Evolutionary conservation across 2,797 vertebrate genomes (phyloP).

Genomic region (Dendrocincla fuliginosa): DNA sequence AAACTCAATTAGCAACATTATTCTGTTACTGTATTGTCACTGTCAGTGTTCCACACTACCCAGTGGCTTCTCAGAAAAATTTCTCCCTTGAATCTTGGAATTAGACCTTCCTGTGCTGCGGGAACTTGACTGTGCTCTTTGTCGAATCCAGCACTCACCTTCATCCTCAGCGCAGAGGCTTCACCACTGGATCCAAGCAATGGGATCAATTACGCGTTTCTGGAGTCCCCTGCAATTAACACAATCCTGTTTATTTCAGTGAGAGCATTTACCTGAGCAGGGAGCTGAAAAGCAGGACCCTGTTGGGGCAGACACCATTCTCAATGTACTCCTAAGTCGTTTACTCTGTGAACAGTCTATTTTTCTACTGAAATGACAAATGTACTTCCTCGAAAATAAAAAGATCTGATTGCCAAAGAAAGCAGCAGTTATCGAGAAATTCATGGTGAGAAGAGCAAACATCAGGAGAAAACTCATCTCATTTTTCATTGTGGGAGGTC

Average conservation of each 20-base stretch:
- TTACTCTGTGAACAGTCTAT: neutral
- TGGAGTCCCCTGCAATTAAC: neutral
- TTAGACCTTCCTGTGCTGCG: neutral
- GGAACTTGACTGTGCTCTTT: neutral
- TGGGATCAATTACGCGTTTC: neutral
- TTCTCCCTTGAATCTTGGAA: neutral
- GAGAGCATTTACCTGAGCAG: neutral
- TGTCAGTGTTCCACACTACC: neutral
- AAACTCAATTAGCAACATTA: neutral
- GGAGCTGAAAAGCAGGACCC: neutral
- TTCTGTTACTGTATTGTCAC: neutral
- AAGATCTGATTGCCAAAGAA: neutral
- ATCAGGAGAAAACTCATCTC: neutral
- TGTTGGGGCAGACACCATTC: neutral
- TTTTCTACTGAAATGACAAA: neutral
- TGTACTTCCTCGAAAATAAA: neutral
- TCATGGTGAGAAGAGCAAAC: neutral
- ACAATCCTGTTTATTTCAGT: neutral
- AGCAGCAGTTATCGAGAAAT: neutral
- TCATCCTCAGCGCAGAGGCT: neutral
- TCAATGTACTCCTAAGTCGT: neutral
- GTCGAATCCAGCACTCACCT: neutral
- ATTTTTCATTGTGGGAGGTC: neutral
- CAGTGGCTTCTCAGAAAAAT: neutral
- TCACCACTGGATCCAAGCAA: neutral